Evolutionary conservation across 1,140 invertebrate genomes (phyloP), one percentile per base, ranked within the genome.

Genomic region (Protaetia brevitarsis): DNA sequence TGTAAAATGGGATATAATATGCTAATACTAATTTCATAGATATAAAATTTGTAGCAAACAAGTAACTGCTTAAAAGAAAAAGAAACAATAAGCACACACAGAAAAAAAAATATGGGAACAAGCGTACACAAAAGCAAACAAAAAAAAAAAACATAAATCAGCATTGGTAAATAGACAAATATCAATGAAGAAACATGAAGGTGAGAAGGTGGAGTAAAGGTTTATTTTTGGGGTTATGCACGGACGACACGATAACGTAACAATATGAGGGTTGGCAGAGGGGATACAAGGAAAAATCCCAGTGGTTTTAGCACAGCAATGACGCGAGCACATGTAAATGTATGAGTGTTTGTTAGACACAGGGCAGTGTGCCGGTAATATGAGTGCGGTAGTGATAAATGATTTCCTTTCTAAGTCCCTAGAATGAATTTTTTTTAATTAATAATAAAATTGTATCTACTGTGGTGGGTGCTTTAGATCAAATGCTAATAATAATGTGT

Each of bases 251-350:
- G n/a, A 34, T 7, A 34, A 34, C 31, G n/a, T 34, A 23, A 51
- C 26, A 51, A 51, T 51, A 23, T 51, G 41, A 10, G 41, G 19
- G 41, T 16, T 37, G 34, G 34, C 16, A 16, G 34, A 13, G 5
- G 3, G 41, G 41, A 51, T 51, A 51, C 13, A 28, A 16, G 11
- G 11, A 31, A 16, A 59, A 58, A 68, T 68, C 74, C 74, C 73
- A 71, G 70, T 73, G 66, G 69, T 75, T 72, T 75, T 75, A 74
- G 72, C 72, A 75, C 74, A 75, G 69, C 69, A 71, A 76, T 76
- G 73, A 73, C 66, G 69, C 57, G 57, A 59, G 57, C 57, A 59
- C 57, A 59, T 59, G 57, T 59, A 59, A 59, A 59, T 59, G 29
- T 29, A 71, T 73, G 69, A 72, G 69, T 74, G 64, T 68, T 59